phyloP scores from a whole-genome alignment of 2,113 vertebrate genomes.

The Erythrocercus mccallii region DNA sequence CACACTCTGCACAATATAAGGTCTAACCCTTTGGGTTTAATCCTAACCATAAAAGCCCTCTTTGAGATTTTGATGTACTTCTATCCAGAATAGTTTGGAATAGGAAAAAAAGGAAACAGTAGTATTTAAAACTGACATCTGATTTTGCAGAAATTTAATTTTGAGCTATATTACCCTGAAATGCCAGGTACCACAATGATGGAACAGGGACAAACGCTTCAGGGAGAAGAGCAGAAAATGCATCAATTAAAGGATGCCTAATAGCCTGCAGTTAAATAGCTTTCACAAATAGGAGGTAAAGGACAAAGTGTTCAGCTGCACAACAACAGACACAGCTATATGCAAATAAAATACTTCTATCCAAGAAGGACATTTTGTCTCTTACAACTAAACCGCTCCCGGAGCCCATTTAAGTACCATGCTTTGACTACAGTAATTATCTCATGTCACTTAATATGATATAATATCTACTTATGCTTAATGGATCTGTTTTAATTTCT shows the following conservation, averaged over 20 bases:
- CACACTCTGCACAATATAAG: background rate
- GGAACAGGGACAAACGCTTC: background rate
- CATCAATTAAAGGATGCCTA: slow-evolving; percentile 33
- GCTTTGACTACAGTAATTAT: slow-evolving; percentile 31
- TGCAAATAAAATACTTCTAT: background rate
- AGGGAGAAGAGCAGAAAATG: slow-evolving; percentile 3
- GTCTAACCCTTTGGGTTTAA: background rate
- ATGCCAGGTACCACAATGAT: background rate
- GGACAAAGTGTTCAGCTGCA: slow-evolving; percentile 3
- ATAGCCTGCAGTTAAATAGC: slow-evolving; percentile 12
- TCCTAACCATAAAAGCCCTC: background rate
- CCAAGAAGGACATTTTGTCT: background rate
- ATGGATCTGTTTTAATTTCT: background rate
- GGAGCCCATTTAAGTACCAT: background rate
- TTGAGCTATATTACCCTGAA: slow-evolving; percentile 9
- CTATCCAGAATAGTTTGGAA: background rate
- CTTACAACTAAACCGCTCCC: background rate
- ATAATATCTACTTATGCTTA: background rate
- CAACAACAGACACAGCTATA: background rate
- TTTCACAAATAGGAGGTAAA: slow-evolving; percentile 20
- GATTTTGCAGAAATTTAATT: slow-evolving; percentile 12
- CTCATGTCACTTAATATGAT: slow-evolving; percentile 10
- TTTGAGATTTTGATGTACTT: background rate
- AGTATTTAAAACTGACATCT: slow-evolving; percentile 21
- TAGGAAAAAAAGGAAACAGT: background rate